phyloP scores from a whole-genome alignment of 2,888 invertebrate species.

The Chaitophorus viminalis region DNA sequence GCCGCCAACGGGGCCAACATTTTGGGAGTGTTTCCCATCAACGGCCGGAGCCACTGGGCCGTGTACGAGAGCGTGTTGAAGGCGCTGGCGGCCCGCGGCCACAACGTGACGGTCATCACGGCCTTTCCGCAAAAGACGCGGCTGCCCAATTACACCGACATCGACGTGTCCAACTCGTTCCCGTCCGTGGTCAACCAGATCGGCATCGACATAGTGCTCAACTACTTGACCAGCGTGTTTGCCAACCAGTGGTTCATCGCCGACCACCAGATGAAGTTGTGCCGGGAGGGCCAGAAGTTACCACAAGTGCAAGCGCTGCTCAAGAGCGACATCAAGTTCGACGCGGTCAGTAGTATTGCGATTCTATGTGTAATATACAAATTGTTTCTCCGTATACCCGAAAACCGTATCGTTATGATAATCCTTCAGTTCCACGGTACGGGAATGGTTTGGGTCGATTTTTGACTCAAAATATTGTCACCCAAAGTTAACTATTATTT shows the following conservation, averaged over 20 bases:
- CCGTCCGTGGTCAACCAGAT: constrained; percentile 44
- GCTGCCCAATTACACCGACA: constrained; percentile 68
- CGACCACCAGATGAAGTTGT: constrained; percentile 53
- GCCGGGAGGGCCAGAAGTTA: constrained; percentile 53
- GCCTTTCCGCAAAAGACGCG: constrained; percentile 67
- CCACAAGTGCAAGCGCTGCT: constrained; percentile 63
- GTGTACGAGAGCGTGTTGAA: constrained; percentile 69
- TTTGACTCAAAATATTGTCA: too few relatives aligned
- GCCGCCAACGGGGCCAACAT: constrained; percentile 66
- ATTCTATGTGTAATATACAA: too few relatives aligned
- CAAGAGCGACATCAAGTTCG: constrained; percentile 62
- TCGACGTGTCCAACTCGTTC: constrained; percentile 58
- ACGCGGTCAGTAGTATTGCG: constrained; percentile 59
- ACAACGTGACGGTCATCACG: constrained; percentile 71
- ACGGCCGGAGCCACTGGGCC: constrained; percentile 70
- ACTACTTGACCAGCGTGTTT: constrained; percentile 23
- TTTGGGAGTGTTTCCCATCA: constrained; percentile 69
- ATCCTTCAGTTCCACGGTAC: too few relatives aligned
- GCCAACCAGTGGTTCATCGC: constrained; percentile 57
- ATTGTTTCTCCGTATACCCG: too few relatives aligned
- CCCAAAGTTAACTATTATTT: too few relatives aligned
- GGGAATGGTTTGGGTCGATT: too few relatives aligned
- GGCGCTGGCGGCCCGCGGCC: constrained; percentile 70
- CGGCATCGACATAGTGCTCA: constrained; percentile 43
- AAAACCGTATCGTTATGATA: too few relatives aligned